Evolutionary conservation across 1,140 invertebrate genomes (phyloP), one percentile per base, ranked within the genome.

Genomic region (Aethina tumida): DNA sequence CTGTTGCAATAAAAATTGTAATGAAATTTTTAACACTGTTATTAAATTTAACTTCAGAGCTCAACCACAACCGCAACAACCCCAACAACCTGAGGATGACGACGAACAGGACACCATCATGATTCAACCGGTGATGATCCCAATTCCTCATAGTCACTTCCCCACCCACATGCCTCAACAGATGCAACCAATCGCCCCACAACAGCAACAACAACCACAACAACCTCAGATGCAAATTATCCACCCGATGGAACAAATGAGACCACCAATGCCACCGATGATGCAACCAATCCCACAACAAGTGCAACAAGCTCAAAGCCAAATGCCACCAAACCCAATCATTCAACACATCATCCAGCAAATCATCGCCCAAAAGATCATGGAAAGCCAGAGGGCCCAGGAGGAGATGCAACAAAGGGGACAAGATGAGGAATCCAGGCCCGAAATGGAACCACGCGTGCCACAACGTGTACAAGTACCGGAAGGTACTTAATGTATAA

Each of bases 71-170:
- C 42, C 39, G 5, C 44, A 55, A 41, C 41, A 40, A 41, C 30
- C 43, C 2, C 39, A 46, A 32, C 34, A 40, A 37, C 53, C 54
- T 16, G 39, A 51, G 17, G 43, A 52, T 13, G 52, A 53, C 27
- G 40, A 47, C 6, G 49, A 58, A 41, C 55, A 59, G 50, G 56
- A 56, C 43, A 58, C 55, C n/a, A 60, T 62, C 14, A 58, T 60
- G 56, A 59, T 62, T 24, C 58, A 60, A 48, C 58, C 60, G 13
- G 49, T 62, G 4, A 57, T 62, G 47, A 59, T 62, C 31, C 58
- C 58, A 18, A 51, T 60, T 17, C 55, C 54, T 9, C 50, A 47
- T 9, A 45, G 39, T 14, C 45, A 47, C 6, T 59, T 55, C 49
- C 48, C 51, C 10, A 59, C 56, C 2, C 58, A 60, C 25, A 59